Conservation (phyloP, 1,140 invertebrate species). For the Samia ricini region DNA sequence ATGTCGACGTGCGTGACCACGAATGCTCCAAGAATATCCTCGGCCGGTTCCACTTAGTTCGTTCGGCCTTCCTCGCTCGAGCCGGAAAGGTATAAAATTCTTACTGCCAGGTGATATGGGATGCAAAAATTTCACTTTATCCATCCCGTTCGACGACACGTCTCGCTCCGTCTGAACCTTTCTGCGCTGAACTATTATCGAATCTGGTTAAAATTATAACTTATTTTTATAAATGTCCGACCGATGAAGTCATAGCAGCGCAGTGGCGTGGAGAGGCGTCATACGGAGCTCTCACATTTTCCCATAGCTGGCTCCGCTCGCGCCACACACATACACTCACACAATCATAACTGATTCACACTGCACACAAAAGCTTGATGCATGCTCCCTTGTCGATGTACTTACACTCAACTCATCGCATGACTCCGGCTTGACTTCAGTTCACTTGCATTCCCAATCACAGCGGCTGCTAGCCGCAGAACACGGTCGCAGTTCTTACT, state of each 20-base stretch:
- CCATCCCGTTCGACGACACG: slow-evolving; percentile 51
- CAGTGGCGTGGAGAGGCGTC: slow-evolving; percentile 42
- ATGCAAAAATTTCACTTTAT: slow-evolving; percentile 66
- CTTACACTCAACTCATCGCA: slow-evolving; percentile 66
- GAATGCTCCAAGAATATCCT: slow-evolving; percentile 71
- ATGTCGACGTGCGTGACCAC: slow-evolving; percentile 72
- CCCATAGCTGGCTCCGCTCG: slow-evolving; percentile 72
- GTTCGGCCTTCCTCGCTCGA: slow-evolving; percentile 73
- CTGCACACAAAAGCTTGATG: slow-evolving; percentile 56
- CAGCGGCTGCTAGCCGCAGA: slow-evolving; percentile 49
- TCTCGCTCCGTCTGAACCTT: slow-evolving; percentile 46
- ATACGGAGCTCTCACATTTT: slow-evolving; percentile 40
- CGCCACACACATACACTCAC: slow-evolving; percentile 62
- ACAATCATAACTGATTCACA: slow-evolving; percentile 31
- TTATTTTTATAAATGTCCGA: neutral
- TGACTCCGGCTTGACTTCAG: slow-evolving; percentile 59
- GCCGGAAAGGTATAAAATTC: slow-evolving; percentile 77
- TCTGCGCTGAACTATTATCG: slow-evolving; percentile 36
- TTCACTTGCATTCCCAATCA: slow-evolving; percentile 74
- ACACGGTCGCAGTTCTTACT: slow-evolving; percentile 48
- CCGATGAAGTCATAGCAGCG: neutral
- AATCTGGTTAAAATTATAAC: neutral
- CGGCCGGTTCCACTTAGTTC: slow-evolving; percentile 71
- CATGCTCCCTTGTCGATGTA: slow-evolving; percentile 54
- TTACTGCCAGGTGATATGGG: slow-evolving; percentile 73